Percentiles rank a stretch among this genome's conserved stretches.
These are phyloP conservation scores for Camponotus floridanus DNA, from an alignment of 1,140 invertebrate species.

Conservation along the genomic window DNA sequence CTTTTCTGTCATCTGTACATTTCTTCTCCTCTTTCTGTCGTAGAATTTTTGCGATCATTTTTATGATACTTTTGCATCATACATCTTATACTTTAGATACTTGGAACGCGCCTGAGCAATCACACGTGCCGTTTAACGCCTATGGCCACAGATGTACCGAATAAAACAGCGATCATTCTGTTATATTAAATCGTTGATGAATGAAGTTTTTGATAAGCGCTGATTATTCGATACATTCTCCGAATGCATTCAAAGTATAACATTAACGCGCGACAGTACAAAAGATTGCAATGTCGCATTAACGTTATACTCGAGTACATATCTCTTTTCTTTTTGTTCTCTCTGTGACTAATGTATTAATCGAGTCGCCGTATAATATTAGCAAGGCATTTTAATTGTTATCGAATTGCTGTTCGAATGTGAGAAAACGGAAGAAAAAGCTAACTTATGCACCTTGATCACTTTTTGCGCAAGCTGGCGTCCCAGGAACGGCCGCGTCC, in stretches of 20 bases:
- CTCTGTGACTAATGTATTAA: slow-evolving; percentile 30
- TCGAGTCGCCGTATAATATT: slow-evolving; percentile 26
- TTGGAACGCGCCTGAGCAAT: slow-evolving; percentile 60
- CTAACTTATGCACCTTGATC: slow-evolving; percentile 79
- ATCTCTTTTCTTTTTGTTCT: slow-evolving; percentile 8
- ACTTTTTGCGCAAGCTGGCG: slow-evolving; percentile 90
- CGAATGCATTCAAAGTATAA: not conserved
- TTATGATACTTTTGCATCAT: slow-evolving; percentile 68
- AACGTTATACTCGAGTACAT: not conserved
- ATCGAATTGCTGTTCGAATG: not conserved
- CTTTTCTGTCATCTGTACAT: slow-evolving; percentile 48
- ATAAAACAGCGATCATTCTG: slow-evolving; percentile 24
- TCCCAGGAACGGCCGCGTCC: slow-evolving; percentile 85
- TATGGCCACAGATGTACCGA: slow-evolving; percentile 15
- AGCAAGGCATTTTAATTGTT: slow-evolving; percentile 27
- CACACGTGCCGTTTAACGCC: slow-evolving; percentile 36
- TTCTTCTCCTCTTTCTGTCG: slow-evolving; percentile 46
- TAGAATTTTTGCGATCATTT: slow-evolving; percentile 53
- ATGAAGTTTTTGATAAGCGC: not conserved
- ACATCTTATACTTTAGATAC: slow-evolving; percentile 60
- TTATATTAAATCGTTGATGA: not conserved
- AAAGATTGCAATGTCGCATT: not conserved
- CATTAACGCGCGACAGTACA: not conserved
- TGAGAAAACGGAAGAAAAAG: slow-evolving; percentile 23
- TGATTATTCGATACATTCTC: slow-evolving; percentile 18